phyloP scores from a whole-genome alignment of 2,888 invertebrate species.

The Dromius quadrimaculatus region DNA sequence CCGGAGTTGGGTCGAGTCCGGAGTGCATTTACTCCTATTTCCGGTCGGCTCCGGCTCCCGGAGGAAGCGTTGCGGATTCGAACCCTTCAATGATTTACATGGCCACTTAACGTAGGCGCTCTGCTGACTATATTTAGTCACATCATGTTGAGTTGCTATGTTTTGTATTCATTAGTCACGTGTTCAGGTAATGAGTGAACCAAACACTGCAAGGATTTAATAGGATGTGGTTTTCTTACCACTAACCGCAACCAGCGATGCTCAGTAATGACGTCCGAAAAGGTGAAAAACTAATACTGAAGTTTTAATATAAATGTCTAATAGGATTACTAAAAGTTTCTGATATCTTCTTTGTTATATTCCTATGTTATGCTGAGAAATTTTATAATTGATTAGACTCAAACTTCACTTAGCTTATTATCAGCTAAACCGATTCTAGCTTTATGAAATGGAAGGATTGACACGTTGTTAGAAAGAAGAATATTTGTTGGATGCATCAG shows the following conservation, averaged over 20 bases:
- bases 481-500: too few relatives aligned
- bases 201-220: constrained; percentile 22
- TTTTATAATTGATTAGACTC: too few relatives aligned
- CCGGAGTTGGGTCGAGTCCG: constrained; percentile 27
- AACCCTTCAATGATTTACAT: constrained; percentile 50
- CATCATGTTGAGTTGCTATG: not conserved
- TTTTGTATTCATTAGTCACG: constrained; percentile 31
- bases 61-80: constrained; percentile 42
- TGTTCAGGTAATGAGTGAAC: constrained; percentile 20
- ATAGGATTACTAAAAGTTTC: too few relatives aligned
- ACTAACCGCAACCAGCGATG: constrained; percentile 40
- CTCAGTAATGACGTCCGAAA: constrained; percentile 39
- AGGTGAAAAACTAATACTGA: constrained; percentile 40
- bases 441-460: too few relatives aligned
- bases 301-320: constrained; percentile 18
- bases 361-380: too few relatives aligned
- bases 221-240: constrained; percentile 32
- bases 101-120: constrained; percentile 19
- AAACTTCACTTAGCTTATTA: too few relatives aligned
- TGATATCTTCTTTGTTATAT: too few relatives aligned
- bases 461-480: too few relatives aligned
- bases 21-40: constrained; percentile 52
- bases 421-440: too few relatives aligned
- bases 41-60: constrained; percentile 36
- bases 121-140: not conserved